Base-by-base conservation (phyloP, 2,888 invertebrate species). In the Leucophenga montana region DNA sequence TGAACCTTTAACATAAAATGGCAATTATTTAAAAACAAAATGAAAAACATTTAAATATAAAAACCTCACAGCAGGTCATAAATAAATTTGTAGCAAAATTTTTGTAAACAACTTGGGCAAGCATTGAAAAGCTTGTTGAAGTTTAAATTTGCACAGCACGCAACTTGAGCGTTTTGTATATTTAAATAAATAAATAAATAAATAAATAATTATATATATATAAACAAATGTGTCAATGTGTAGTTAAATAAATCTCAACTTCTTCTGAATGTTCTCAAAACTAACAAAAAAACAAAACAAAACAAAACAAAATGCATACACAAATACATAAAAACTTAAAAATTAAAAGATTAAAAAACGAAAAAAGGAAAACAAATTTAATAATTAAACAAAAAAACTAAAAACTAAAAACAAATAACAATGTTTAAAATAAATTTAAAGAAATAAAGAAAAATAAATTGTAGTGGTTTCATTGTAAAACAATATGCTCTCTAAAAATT, bases 401-500 rank as follows among this genome's bases (percentile, higher is more conserved):
- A n/a, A n/a, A n/a, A n/a, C n/a, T n/a, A n/a, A n/a, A n/a, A 56
- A 33, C 8, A 59, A 33, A 50, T 50, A 59, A n/a, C 31, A 62
- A 62, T 31, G 46, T 62, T 62, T 62, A 62, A 62, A 62, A 39
- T 33, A 20, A 66, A 57, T 57, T 59, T 33, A 70, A 61, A 67
- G 59, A 68, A 65, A 69, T 48, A 50, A 9, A 50, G 69, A 67
- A 70, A 67, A 71, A 66, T 33, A 70, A 57, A 68, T 65, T 72
- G 80, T 78, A 80, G 80, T 78, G 80, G 80, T 80, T 80, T 80
- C 86, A 86, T 83, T 86, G 85, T 85, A 83, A 83, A 85, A 86
- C 82, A 82, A 82, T 83, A 82, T 79, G 46, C 74, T 78, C 71
- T 61, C 50, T 16, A 39, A 62, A 68, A 57, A 54, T 3, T 14